These are phyloP conservation scores for Cassiopea andromeda DNA, from an alignment of 30 jellyfish, hydroid and myxozoan species.

Conservation along the genomic window DNA sequence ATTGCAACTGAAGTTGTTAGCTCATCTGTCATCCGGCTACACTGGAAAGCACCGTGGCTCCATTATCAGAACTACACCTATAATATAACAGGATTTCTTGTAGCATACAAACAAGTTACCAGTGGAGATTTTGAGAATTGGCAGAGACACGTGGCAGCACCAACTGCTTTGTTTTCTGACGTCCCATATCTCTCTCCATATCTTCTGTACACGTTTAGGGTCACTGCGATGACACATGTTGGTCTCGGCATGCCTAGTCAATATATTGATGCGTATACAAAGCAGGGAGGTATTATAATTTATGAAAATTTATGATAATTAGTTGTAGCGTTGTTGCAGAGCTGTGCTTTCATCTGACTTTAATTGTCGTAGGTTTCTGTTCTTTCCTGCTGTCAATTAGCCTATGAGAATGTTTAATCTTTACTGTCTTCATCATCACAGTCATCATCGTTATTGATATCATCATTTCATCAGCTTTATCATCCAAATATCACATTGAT, in stretches of 20 bases:
- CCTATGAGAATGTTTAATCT: no score
- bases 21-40: slow-evolving; percentile 8
- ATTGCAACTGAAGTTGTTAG: background rate
- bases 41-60: background rate
- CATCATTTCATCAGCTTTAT: no score
- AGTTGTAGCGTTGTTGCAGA: no score
- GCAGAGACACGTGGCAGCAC: slow-evolving; percentile 4
- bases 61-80: background rate
- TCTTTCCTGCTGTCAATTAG: no score
- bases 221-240: slow-evolving; percentile 7
- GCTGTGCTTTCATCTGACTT: no score
- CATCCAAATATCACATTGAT: no score
- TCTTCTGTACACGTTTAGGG: slow-evolving; percentile 25
- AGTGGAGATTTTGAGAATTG: background rate
- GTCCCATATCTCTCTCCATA: slow-evolving; percentile 17
- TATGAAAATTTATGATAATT: no score
- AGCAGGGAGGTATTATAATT: slow-evolving; percentile 47
- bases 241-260: slow-evolving; percentile 30
- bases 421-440: no score
- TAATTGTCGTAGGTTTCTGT: no score
- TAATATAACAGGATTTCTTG: slow-evolving; percentile 23
- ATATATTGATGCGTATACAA: slow-evolving; percentile 8
- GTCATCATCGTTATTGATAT: no score
- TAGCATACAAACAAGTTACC: slow-evolving; percentile 3
- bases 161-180: background rate